phyloP scores from a whole-genome alignment of 2,113 vertebrate genomes.

The Anarrhichthys ocellatus region DNA sequence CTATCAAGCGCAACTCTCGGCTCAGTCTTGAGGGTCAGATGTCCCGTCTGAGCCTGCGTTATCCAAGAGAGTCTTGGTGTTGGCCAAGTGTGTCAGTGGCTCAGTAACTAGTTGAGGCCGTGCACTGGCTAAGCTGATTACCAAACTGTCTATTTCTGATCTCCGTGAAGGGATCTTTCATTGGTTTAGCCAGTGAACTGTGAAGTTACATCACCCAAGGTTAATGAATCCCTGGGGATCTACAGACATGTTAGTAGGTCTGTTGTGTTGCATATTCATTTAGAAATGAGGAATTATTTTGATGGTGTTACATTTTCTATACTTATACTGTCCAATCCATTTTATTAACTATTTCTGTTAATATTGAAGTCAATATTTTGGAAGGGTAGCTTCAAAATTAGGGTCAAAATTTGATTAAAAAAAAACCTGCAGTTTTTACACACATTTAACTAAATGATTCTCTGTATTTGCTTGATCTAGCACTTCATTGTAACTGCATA shows the following conservation, averaged over 20 bases:
- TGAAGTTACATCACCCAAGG: conserved; percentile 59
- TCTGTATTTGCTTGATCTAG: background rate
- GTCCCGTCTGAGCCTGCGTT: background rate
- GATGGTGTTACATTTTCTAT: background rate
- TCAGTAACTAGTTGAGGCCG: conserved; percentile 39
- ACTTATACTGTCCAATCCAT: background rate
- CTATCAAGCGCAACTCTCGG: background rate
- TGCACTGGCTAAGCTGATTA: conserved; percentile 71
- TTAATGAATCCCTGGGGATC: conserved; percentile 51
- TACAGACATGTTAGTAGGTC: conserved; percentile 17
- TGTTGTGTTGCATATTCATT: conserved; percentile 4
- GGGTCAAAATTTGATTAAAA: background rate
- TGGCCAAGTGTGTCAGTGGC: conserved; percentile 70
- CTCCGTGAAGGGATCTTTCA: conserved; percentile 61
- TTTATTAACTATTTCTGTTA: background rate
- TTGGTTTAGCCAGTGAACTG: conserved; percentile 55
- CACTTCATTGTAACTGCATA: background rate
- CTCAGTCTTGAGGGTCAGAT: conserved; percentile 7
- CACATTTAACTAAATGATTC: background rate
- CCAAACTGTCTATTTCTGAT: conserved; percentile 73
- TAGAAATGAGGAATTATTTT: background rate
- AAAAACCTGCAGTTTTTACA: background rate
- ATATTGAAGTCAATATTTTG: background rate
- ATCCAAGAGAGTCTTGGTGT: conserved; percentile 37
- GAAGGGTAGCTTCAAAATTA: background rate